These are phyloP conservation scores for Astreopora myriophthalma DNA, from an alignment of 64 coral and sea anemone genomes.

Conservation along the genomic window DNA sequence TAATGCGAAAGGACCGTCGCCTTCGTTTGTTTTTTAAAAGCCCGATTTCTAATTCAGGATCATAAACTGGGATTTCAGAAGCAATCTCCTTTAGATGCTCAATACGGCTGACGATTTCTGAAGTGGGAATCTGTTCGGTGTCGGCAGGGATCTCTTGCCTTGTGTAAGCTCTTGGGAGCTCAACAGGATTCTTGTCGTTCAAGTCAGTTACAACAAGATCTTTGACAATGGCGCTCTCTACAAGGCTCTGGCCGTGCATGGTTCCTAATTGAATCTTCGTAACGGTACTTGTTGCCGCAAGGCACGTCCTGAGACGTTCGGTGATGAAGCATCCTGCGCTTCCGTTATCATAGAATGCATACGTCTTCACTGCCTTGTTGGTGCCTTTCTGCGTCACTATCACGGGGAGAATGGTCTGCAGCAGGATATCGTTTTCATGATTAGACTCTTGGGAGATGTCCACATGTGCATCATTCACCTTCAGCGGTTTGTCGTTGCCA, in stretches of 20 bases:
- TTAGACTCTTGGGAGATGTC: conserved; percentile 4
- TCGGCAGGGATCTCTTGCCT: conserved; percentile 57
- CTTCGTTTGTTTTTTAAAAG: conserved; percentile 61
- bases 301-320: conserved; percentile 42
- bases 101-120: conserved; percentile 32
- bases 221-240: conserved; percentile 41
- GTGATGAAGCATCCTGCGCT: conserved; percentile 76
- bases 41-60: conserved; percentile 61
- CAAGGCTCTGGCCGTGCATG: conserved; percentile 60
- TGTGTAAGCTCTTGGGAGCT: conserved; percentile 58
- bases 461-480: conserved; percentile 38
- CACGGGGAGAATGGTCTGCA: conserved; percentile 71
- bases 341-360: conserved; percentile 73
- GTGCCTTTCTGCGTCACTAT: conserved; percentile 45
- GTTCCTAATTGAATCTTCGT: conserved; percentile 71
- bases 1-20: conserved; percentile 76
- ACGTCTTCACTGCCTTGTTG: conserved; percentile 36
- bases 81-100: conserved; percentile 35
- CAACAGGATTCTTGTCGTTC: conserved; percentile 47
- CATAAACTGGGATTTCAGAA: conserved; percentile 44
- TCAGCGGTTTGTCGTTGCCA: conserved; percentile 19
- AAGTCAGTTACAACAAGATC: conserved; percentile 60
- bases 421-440: background rate
- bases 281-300: conserved; percentile 28
- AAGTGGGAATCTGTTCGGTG: conserved; percentile 68